Percentiles rank a stretch among this genome's conserved stretches.
These are phyloP conservation scores for Epinotia ramella DNA, from an alignment of 2,888 invertebrate genomes.

Conservation along the genomic window DNA sequence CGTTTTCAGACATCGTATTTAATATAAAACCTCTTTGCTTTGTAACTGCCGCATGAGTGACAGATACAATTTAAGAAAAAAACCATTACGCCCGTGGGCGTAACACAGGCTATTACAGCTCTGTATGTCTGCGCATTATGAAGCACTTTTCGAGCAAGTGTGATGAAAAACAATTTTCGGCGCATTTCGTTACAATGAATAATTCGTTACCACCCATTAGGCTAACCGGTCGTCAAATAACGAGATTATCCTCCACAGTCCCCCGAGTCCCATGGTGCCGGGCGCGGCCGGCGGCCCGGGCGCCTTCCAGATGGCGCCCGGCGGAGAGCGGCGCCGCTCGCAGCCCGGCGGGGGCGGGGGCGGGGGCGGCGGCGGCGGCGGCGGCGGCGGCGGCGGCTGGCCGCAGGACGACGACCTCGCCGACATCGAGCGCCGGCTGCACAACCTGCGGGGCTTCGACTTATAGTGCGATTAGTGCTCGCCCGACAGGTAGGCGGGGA, in stretches of 20 bases:
- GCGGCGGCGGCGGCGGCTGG: constrained; percentile 52
- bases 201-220: too few species aligned
- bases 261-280: constrained; percentile 58
- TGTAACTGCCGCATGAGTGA: too few species aligned
- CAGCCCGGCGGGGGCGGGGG: not conserved
- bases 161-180: too few species aligned
- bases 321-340: constrained; percentile 68
- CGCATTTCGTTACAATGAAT: too few species aligned
- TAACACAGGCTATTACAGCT: too few species aligned
- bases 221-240: not conserved
- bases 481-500: constrained; percentile 17
- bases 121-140: too few species aligned
- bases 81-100: too few species aligned
- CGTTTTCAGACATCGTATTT: too few species aligned
- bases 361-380: constrained; percentile 46
- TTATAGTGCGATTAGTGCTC: constrained; percentile 58
- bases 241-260: constrained; percentile 52
- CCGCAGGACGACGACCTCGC: constrained; percentile 53
- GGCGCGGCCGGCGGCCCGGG: constrained; percentile 60
- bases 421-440: constrained; percentile 66
- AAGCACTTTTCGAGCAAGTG: too few species aligned
- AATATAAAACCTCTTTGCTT: too few species aligned
- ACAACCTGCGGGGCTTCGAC: constrained; percentile 68
- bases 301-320: constrained; percentile 76
- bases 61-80: too few species aligned